Evolutionary conservation across 1,140 invertebrate species (phyloP).

Genomic region (Bombus confusus): DNA sequence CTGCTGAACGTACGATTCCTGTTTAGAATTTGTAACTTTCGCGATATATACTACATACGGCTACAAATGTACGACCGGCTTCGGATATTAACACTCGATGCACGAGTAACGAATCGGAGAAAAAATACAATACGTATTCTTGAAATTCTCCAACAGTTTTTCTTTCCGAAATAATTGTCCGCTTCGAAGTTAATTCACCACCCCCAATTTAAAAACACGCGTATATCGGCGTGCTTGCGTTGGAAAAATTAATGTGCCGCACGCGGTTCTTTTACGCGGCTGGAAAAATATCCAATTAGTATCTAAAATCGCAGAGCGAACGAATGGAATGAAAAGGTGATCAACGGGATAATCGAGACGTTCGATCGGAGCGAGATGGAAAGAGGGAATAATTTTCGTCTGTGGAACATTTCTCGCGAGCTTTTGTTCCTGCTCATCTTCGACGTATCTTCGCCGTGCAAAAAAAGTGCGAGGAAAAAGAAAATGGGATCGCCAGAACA

Average conservation of each 20-base stretch:
- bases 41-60: too few species aligned
- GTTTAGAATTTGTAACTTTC: too few species aligned
- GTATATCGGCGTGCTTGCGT: too few species aligned
- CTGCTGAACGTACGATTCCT: too few species aligned
- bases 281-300: not conserved
- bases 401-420: not conserved
- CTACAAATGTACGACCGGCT: not conserved
- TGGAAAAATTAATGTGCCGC: too few species aligned
- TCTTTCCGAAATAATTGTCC: too few species aligned
- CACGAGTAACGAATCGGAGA: not conserved
- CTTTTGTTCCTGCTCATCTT: not conserved
- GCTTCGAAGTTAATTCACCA: too few species aligned
- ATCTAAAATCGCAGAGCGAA: not conserved
- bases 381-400: not conserved
- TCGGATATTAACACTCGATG: not conserved
- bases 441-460: not conserved
- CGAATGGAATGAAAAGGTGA: not conserved
- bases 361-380: too few species aligned
- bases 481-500: constrained; percentile 9
- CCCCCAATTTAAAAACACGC: too few species aligned
- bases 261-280: too few species aligned
- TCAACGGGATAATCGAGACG: not conserved
- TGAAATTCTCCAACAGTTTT: not conserved
- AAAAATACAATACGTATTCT: not conserved
- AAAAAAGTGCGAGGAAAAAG: not conserved